Conservation (phyloP, 2,113 vertebrate species). For the Sorex fumeus region DNA sequence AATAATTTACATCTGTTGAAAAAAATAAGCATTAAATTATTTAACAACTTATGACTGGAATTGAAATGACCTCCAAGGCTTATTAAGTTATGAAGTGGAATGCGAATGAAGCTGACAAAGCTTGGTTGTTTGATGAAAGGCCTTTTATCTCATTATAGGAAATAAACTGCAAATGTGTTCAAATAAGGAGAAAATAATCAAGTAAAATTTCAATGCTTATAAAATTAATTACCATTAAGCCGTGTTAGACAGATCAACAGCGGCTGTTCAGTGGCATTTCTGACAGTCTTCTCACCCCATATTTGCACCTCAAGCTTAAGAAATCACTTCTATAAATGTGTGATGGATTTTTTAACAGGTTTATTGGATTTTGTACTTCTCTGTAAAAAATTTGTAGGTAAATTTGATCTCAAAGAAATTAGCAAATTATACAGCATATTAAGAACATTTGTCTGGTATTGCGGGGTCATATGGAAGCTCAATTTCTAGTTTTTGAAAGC, state of each 20-base stretch:
- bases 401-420: slow-evolving; percentile 6
- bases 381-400: background rate
- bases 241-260: background rate
- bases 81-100: slow-evolving; percentile 63
- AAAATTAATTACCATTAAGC: slow-evolving; percentile 20
- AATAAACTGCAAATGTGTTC: slow-evolving; percentile 42
- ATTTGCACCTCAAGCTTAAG: slow-evolving; percentile 29
- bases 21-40: slow-evolving; percentile 85
- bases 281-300: background rate
- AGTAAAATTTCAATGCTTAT: slow-evolving; percentile 43
- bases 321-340: background rate
- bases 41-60: slow-evolving; percentile 78
- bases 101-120: background rate
- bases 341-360: background rate
- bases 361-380: slow-evolving; percentile 39
- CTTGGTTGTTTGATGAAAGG: slow-evolving; percentile 33
- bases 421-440: slow-evolving; percentile 23
- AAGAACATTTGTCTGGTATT: background rate
- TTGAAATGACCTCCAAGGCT: slow-evolving; percentile 66
- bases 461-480: no score
- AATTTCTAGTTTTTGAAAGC: no score
- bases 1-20: slow-evolving; percentile 88
- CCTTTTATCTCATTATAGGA: background rate
- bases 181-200: slow-evolving; percentile 27
- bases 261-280: background rate